Evolutionary conservation across 2,113 vertebrate species (phyloP), one percentile per base, ranked within the genome.

Genomic region (Pedionomus torquatus): DNA sequence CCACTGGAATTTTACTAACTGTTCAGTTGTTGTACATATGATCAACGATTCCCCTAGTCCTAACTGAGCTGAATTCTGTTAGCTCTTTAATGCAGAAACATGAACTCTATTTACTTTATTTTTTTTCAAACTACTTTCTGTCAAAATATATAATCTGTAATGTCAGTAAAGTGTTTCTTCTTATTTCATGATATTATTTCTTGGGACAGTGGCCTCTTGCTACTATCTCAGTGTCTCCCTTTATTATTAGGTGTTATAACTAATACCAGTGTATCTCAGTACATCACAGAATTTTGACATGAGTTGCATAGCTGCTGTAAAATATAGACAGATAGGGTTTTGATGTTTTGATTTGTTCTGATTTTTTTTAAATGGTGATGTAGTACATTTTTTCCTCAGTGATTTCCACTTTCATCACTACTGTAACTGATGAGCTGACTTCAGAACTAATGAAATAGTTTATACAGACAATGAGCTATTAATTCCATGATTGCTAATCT

Each of bases 391-490:
- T 88, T 88, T 64, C 75, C 49, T 76, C 65, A 69, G 39, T 83
- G 69, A n/a, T 81, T 95, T 94, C 43, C 39, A 39, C 43, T 81
- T 60, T 70, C 68, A 54, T 80, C 11, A 3, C 43, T 75, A 58
- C n/a, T 93, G 57, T 43, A 84, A 54, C 75, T 58, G 51, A 66
- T 66, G 60, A 93, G 19, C 37, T 71, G 70, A 87, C 66, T 94
- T 91, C 43, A 89, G 81, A 94, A 39, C 65, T 95, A 89, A 89
- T 65, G 69, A 89, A 91, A 87, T 28, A 75, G 44, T 33, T 87
- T 41, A 85, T 76, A 65, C 37, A 69, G 15, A 28, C 68, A 88
- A 44, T 30, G 17, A 94, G 37, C 49, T 93, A 88, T 83, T 95
- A 89, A 96, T 58, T 88, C 66, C 30, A 9, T 74, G 78, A 90